Percentiles rank a stretch among this genome's conserved stretches.
Evolutionary conservation across 2,797 vertebrate species (phyloP).

Genomic region (Acanthornis magna): DNA sequence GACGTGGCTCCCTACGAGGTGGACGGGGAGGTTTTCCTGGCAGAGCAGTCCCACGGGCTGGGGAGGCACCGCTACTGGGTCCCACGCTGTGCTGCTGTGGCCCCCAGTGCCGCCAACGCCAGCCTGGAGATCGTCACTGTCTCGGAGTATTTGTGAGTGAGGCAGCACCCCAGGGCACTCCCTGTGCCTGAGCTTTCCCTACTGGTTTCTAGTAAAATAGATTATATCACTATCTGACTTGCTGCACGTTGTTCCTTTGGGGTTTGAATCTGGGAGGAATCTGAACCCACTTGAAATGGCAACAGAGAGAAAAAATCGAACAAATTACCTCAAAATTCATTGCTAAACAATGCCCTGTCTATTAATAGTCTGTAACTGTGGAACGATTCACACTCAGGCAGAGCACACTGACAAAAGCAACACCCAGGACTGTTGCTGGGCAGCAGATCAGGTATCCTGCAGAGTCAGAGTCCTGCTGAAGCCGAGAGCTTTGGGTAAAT

Average conservation of each 20-base stretch:
- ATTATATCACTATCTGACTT: neutral
- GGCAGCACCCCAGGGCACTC: neutral
- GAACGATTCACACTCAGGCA: neutral
- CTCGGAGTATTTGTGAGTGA: conserved; percentile 50
- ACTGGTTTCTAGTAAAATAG: neutral
- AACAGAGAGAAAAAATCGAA: neutral
- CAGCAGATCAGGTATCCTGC: neutral
- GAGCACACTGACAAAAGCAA: neutral
- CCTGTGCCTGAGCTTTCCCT: neutral
- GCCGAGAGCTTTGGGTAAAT: neutral
- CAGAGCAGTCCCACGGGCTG: conserved; percentile 81
- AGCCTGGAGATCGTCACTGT: conserved; percentile 55
- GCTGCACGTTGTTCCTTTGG: neutral
- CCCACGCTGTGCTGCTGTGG: conserved; percentile 48
- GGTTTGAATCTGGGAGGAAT: neutral
- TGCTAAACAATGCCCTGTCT: neutral
- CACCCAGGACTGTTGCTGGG: neutral
- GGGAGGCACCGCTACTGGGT: conserved; percentile 78
- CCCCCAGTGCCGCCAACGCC: conserved; percentile 55
- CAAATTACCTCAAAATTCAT: neutral
- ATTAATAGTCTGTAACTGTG: neutral
- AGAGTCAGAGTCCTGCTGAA: neutral
- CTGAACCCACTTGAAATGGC: neutral
- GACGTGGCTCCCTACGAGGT: conserved; percentile 83
- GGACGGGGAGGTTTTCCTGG: conserved; percentile 76